Conservation (phyloP, 37 sponge, comb jelly and placozoan species). For the Chondrilla cf. caribensis region DNA sequence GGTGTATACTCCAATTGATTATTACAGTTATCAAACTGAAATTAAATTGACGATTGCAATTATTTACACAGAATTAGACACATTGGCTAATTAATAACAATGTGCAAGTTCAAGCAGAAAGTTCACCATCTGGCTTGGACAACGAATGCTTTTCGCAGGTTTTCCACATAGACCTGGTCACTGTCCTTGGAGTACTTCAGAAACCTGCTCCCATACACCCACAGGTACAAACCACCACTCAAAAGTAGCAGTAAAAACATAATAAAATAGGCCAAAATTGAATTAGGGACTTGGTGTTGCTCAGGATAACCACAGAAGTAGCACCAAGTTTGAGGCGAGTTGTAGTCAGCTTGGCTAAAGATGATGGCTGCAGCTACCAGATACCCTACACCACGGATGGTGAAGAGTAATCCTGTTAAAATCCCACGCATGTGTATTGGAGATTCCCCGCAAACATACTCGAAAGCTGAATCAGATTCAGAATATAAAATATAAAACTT, state of each 20-base stretch:
- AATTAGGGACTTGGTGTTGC: neutral
- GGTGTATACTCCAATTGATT: no score
- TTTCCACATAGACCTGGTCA: neutral
- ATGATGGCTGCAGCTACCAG: neutral
- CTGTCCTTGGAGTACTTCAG: neutral
- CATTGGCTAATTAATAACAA: no score
- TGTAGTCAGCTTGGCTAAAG: slow-evolving; percentile 1
- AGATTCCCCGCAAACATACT: slow-evolving; percentile 59
- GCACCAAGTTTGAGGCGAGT: slow-evolving; percentile 1
- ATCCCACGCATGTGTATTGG: slow-evolving; percentile 54
- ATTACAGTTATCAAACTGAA: no score
- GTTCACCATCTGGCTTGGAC: no score
- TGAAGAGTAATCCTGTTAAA: slow-evolving; percentile 55
- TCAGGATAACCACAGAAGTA: slow-evolving; percentile 11
- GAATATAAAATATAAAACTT: no score
- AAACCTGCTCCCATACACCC: slow-evolving; percentile 4
- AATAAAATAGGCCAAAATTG: neutral
- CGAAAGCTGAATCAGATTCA: slow-evolving; percentile 44
- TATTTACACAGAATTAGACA: no score
- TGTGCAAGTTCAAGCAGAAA: no score
- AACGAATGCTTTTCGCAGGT: neutral
- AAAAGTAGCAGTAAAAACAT: neutral
- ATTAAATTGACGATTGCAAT: no score
- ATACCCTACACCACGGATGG: slow-evolving; percentile 30
- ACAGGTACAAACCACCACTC: neutral